Percentiles rank a stretch among this genome's conserved stretches.
Evolutionary conservation across 2,888 invertebrate genomes (phyloP).

Genomic region (Tyria jacobaeae): DNA sequence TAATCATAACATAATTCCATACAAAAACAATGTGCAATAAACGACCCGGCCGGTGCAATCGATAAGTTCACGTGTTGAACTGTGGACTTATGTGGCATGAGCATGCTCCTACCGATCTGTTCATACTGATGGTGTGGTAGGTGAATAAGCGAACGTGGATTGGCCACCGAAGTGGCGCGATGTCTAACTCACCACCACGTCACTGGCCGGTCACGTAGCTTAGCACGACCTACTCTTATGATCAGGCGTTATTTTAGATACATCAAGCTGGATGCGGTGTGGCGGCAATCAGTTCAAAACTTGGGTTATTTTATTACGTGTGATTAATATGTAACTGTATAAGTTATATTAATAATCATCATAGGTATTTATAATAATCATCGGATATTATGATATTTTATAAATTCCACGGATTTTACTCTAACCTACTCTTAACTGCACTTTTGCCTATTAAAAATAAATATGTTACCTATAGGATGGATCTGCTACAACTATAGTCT

Average conservation of each 20-base stretch:
- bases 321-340: neutral
- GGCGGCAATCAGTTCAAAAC: constrained; percentile 44
- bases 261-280: constrained; percentile 27
- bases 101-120: constrained; percentile 37
- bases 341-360: neutral
- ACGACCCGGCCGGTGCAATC: constrained; percentile 45
- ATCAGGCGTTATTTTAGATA: constrained; percentile 47
- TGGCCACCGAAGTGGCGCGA: constrained; percentile 80
- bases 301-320: constrained; percentile 18
- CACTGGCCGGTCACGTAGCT: constrained; percentile 58
- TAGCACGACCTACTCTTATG: constrained; percentile 55
- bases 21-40: constrained; percentile 36
- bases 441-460: no score
- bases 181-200: constrained; percentile 69
- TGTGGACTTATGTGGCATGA: constrained; percentile 52
- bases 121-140: constrained; percentile 49
- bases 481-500: no score
- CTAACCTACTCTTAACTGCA: no score
- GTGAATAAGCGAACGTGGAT: constrained; percentile 63
- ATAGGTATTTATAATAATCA: no score
- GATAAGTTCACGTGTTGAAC: constrained; percentile 68
- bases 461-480: no score
- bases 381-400: no score
- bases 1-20: constrained; percentile 19
- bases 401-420: no score